phyloP scores from a whole-genome alignment of 2,888 invertebrate genomes.

The Heliothis peltigera region DNA sequence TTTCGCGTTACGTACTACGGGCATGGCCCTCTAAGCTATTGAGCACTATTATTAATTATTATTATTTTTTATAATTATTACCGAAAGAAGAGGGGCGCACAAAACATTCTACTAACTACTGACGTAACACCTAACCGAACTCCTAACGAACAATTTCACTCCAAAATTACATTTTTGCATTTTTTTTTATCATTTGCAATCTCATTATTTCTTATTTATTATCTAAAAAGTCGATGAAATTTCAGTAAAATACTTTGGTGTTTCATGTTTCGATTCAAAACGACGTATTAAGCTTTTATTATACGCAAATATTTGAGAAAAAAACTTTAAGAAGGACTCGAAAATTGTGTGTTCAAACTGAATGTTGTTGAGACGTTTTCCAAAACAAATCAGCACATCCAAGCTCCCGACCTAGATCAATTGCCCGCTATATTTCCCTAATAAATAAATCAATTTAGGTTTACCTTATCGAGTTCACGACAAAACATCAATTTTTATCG shows the following conservation, averaged over 20 bases:
- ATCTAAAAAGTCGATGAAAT: constrained; percentile 89
- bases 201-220: constrained; percentile 83
- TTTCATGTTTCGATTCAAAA: constrained; percentile 87
- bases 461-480: constrained; percentile 54
- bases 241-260: constrained; percentile 87
- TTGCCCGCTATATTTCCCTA: constrained; percentile 83
- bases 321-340: constrained; percentile 50
- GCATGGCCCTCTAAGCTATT: constrained; percentile 80
- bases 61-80: constrained; percentile 80
- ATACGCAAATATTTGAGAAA: constrained; percentile 56
- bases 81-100: constrained; percentile 80
- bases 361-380: constrained; percentile 33
- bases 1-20: constrained; percentile 77
- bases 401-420: constrained; percentile 68
- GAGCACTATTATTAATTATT: constrained; percentile 85
- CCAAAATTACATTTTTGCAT: constrained; percentile 82
- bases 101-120: constrained; percentile 85
- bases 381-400: constrained; percentile 62
- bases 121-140: constrained; percentile 78
- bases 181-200: constrained; percentile 70
- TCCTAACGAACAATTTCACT: constrained; percentile 78
- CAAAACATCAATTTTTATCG: constrained; percentile 54
- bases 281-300: constrained; percentile 67
- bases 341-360: constrained; percentile 46
- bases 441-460: constrained; percentile 87